Evolutionary conservation across 2,113 vertebrate genomes (phyloP).

Genomic region (Microcebus ravelobensis): DNA sequence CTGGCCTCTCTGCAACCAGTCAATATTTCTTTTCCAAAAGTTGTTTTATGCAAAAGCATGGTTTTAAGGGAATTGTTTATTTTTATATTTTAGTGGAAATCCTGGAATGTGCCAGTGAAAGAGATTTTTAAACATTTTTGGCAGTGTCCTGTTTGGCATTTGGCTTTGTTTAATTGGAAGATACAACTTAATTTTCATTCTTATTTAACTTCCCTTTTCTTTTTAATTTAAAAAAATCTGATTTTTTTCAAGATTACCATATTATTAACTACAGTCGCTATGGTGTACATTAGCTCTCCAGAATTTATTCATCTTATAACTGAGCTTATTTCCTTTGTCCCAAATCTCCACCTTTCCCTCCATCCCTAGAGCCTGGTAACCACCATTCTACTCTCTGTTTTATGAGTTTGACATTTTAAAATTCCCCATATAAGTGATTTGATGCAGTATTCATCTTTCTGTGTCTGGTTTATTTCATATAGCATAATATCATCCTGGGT

Average conservation of each 20-base stretch:
- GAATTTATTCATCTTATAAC: not conserved
- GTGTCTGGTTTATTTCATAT: not conserved
- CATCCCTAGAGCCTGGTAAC: not conserved
- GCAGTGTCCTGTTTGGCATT: not conserved
- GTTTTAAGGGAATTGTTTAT: not conserved
- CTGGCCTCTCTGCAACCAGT: not conserved
- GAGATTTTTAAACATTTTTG: slow-evolving; percentile 15
- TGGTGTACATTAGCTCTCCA: not conserved
- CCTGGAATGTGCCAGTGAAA: slow-evolving; percentile 55
- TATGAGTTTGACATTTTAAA: not conserved
- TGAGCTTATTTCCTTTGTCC: too few species aligned
- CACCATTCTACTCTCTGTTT: not conserved
- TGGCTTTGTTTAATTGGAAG: slow-evolving; percentile 37
- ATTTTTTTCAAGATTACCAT: not conserved
- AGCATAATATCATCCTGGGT: not conserved
- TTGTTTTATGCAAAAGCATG: not conserved
- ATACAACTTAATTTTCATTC: not conserved
- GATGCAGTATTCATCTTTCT: not conserved
- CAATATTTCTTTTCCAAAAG: not conserved
- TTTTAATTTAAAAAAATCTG: not conserved
- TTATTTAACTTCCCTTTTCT: not conserved
- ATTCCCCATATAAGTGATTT: too few species aligned
- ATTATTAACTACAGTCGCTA: not conserved
- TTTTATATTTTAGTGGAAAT: not conserved
- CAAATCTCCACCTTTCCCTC: too few species aligned